Percentiles rank a stretch among this genome's conserved stretches.
phyloP scores from a whole-genome alignment of 2,888 invertebrate species.

The Ochropacha duplaris region DNA sequence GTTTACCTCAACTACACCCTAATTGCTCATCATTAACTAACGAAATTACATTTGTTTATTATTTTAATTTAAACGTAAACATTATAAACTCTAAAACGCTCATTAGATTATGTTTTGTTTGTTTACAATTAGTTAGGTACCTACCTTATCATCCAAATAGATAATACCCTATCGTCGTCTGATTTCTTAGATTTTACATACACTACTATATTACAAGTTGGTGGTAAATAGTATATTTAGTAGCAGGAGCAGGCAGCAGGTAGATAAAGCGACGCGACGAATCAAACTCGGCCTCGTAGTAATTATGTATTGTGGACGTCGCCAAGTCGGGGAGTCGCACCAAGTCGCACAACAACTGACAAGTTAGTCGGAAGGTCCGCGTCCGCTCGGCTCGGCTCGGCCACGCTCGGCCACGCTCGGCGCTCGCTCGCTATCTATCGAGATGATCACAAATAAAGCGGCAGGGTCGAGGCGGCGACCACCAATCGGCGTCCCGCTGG shows the following conservation, averaged over 20 bases:
- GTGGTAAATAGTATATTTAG: no score
- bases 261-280: no score
- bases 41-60: neutral
- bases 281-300: neutral
- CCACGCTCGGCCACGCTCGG: no score
- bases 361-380: no score
- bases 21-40: neutral
- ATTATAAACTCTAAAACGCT: neutral
- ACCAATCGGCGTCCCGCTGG: slow-evolving; percentile 15
- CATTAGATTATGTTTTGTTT: neutral
- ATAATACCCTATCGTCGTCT: neutral
- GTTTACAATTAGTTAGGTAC: neutral
- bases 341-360: no score
- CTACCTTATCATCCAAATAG: neutral
- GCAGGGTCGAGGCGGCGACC: slow-evolving; percentile 9
- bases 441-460: slow-evolving; percentile 22
- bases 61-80: neutral
- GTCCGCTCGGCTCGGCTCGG: neutral
- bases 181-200: neutral
- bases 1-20: neutral
- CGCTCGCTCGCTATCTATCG: slow-evolving; percentile 24
- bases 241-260: neutral
- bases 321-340: no score
- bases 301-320: no score
- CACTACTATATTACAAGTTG: no score